Evolutionary conservation across 2,797 vertebrate species (phyloP).

Genomic region (Schizothorax lantsangensis): DNA sequence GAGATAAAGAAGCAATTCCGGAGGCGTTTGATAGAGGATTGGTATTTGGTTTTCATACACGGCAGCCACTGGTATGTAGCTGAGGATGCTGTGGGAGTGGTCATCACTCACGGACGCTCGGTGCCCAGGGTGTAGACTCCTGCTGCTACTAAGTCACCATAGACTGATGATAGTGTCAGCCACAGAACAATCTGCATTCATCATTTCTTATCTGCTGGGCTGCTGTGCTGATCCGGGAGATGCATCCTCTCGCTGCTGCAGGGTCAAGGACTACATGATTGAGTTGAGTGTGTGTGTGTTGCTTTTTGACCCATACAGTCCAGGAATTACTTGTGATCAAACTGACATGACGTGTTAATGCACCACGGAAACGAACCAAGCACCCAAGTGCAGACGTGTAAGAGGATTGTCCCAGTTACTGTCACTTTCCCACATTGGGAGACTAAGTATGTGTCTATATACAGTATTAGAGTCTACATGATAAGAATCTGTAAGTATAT

Average conservation of each 20-base stretch:
- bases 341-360: constrained; percentile 36
- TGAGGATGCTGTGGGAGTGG: constrained; percentile 41
- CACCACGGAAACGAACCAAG: constrained; percentile 3
- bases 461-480: constrained; percentile 6
- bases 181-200: constrained; percentile 63
- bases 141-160: constrained; percentile 59
- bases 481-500: constrained; percentile 11
- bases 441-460: constrained; percentile 2
- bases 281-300: constrained; percentile 46
- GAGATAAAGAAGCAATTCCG: constrained; percentile 48
- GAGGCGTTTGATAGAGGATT: constrained; percentile 43
- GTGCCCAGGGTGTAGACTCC: constrained; percentile 50
- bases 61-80: not conserved
- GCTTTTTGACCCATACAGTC: constrained; percentile 30
- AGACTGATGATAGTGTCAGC: constrained; percentile 69
- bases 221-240: constrained; percentile 48
- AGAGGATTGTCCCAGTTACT: constrained; percentile 39
- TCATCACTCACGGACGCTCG: constrained; percentile 58
- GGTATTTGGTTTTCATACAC: constrained; percentile 43
- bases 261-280: constrained; percentile 66
- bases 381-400: constrained; percentile 15
- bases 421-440: constrained; percentile 3
- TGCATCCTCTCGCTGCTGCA: constrained; percentile 43
- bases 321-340: constrained; percentile 48
- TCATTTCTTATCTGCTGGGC: constrained; percentile 71